phyloP scores from a whole-genome alignment of 2,797 vertebrate genomes.

The Antennarius maculatus region DNA sequence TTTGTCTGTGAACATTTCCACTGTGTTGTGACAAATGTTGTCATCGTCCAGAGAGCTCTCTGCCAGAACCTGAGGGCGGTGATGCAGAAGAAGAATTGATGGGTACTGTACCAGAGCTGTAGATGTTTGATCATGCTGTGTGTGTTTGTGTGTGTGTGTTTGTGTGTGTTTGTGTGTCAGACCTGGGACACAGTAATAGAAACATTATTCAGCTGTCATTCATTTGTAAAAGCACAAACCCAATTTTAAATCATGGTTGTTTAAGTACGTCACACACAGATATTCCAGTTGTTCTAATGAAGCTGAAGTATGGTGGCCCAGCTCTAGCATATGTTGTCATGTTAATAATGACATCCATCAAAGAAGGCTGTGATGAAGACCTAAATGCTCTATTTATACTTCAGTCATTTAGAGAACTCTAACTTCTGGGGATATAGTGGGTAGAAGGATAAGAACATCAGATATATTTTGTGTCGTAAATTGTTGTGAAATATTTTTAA shows the following conservation, averaged over 20 bases:
- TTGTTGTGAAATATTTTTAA: no score
- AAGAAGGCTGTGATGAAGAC: slow-evolving; percentile 55
- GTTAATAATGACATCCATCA: slow-evolving; percentile 41
- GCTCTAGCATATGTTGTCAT: slow-evolving; percentile 65
- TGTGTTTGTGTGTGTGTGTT: slow-evolving; percentile 53
- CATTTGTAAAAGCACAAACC: not conserved
- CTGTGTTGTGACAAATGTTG: slow-evolving; percentile 65
- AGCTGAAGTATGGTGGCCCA: slow-evolving; percentile 46
- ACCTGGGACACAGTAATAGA: slow-evolving; percentile 63
- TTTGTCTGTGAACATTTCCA: slow-evolving; percentile 50
- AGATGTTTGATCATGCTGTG: slow-evolving; percentile 42
- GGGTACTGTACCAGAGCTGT: slow-evolving; percentile 87
- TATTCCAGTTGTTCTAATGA: not conserved
- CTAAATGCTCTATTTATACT: slow-evolving; percentile 32
- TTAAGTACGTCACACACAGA: not conserved
- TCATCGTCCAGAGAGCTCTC: slow-evolving; percentile 85
- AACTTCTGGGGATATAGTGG: no score
- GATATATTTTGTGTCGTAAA: no score
- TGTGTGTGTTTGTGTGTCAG: slow-evolving; percentile 59
- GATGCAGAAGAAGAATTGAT: slow-evolving; percentile 85
- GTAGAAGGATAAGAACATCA: no score
- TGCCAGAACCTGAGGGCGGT: slow-evolving; percentile 83
- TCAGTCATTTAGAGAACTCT: no score
- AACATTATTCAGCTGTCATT: not conserved
- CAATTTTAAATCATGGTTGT: not conserved